phyloP scores from a whole-genome alignment of 1,140 invertebrate species.

The Zophobas atratus region DNA sequence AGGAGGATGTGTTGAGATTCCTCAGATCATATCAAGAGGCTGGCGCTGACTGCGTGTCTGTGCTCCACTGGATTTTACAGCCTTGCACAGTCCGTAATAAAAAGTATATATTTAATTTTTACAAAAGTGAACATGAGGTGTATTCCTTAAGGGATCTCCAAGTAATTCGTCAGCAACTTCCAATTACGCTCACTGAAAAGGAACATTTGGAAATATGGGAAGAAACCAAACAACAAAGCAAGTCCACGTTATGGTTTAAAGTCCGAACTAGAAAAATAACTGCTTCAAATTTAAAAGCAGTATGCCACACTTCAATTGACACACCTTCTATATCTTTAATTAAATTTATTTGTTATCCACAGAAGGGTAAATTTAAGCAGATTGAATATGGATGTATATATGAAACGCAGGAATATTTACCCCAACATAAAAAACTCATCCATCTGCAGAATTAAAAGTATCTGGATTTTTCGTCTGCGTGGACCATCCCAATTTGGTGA shows the following conservation, averaged over 20 bases:
- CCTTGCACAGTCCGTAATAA: background rate
- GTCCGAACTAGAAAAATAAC: background rate
- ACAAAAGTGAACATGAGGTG: background rate
- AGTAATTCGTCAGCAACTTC: background rate
- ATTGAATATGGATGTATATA: background rate
- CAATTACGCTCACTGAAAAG: background rate
- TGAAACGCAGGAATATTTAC: background rate
- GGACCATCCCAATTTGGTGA: background rate
- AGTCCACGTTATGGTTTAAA: background rate
- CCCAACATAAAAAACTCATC: background rate
- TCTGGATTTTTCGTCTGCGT: background rate
- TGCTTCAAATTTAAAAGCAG: background rate
- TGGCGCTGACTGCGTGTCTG: background rate
- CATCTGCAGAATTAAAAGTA: background rate
- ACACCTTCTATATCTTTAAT: background rate
- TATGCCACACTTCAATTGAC: background rate
- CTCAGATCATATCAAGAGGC: background rate
- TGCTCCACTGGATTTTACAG: background rate
- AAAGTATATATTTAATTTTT: background rate
- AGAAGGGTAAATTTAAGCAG: constrained; percentile 1
- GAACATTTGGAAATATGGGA: background rate
- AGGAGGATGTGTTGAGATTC: background rate
- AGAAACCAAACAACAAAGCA: background rate
- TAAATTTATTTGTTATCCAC: background rate
- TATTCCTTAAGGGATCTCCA: background rate